These are phyloP conservation scores for Mola mola DNA, from an alignment of 2,113 vertebrate genomes.

Conservation along the genomic window DNA sequence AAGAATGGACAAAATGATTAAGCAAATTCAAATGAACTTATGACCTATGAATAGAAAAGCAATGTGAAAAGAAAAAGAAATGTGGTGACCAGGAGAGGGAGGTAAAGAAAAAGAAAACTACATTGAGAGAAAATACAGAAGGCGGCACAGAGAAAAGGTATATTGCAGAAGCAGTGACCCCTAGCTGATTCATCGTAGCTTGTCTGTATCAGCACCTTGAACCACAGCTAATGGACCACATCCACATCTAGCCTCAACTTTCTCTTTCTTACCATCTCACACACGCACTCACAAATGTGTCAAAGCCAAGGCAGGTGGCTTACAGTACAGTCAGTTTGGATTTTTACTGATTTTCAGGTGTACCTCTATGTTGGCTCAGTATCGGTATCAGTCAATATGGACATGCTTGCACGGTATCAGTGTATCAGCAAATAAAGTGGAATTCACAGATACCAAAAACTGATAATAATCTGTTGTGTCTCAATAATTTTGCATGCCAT, in stretches of 20 bases:
- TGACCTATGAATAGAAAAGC: too few relatives aligned
- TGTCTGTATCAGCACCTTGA: slow-evolving; percentile 44
- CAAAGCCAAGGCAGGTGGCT: background rate
- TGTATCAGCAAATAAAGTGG: too few relatives aligned
- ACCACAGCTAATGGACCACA: slow-evolving; percentile 58
- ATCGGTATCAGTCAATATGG: too few relatives aligned
- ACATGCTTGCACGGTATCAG: too few relatives aligned
- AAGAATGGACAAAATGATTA: slow-evolving; percentile 1
- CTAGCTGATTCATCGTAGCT: slow-evolving; percentile 54
- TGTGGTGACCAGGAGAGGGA: background rate
- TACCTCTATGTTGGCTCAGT: too few relatives aligned
- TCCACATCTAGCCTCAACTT: slow-evolving; percentile 23
- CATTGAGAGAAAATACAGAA: background rate
- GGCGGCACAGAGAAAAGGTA: slow-evolving; percentile 5
- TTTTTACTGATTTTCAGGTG: background rate
- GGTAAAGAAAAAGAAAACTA: background rate
- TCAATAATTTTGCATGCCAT: too few relatives aligned
- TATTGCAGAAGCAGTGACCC: slow-evolving; percentile 54
- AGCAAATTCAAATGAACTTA: slow-evolving; percentile 3
- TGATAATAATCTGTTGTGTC: too few relatives aligned
- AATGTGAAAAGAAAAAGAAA: too few relatives aligned
- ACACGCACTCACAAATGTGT: background rate
- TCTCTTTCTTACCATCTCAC: slow-evolving; percentile 4
- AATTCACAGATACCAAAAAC: too few relatives aligned
- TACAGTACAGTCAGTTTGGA: background rate